phyloP scores from a whole-genome alignment of 2,888 invertebrate genomes.

The Cerceris rybyensis region DNA sequence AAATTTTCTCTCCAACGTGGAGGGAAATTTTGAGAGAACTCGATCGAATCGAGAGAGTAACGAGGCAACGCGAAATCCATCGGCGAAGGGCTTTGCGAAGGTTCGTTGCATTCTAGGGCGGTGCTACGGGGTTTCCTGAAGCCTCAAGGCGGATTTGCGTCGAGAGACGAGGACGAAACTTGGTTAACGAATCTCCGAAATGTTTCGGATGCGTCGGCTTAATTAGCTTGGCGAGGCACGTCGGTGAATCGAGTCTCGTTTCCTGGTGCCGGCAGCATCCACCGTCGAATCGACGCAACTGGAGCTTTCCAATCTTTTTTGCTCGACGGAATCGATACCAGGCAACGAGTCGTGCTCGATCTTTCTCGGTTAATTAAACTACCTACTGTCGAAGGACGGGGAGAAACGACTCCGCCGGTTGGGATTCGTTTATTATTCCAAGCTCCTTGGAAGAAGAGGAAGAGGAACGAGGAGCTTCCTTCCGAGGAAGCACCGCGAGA shows the following conservation, averaged over 20 bases:
- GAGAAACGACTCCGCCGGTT: too few species aligned
- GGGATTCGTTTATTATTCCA: too few species aligned
- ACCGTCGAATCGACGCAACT: neutral
- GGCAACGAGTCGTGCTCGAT: neutral
- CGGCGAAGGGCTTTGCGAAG: neutral
- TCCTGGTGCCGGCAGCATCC: constrained; percentile 1
- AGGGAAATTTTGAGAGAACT: too few species aligned
- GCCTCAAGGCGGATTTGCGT: constrained; percentile 28
- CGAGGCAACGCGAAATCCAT: neutral
- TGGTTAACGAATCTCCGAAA: constrained; percentile 60
- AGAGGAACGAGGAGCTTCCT: too few species aligned
- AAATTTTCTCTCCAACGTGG: too few species aligned
- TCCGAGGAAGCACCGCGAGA: too few species aligned
- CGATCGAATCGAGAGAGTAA: neutral
- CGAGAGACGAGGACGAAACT: constrained; percentile 38
- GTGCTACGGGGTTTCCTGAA: constrained; percentile 7
- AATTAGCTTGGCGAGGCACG: constrained; percentile 52
- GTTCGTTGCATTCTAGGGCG: neutral
- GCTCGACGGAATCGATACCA: neutral
- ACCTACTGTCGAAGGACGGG: too few species aligned
- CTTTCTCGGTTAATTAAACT: too few species aligned
- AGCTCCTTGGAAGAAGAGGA: too few species aligned
- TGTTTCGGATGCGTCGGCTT: constrained; percentile 51
- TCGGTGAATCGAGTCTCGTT: neutral
- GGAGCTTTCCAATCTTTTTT: neutral